Percentiles rank a stretch among this genome's conserved stretches.
These are phyloP conservation scores for Mustela nigripes DNA, from an alignment of 2,113 vertebrate genomes.

Conservation along the genomic window DNA sequence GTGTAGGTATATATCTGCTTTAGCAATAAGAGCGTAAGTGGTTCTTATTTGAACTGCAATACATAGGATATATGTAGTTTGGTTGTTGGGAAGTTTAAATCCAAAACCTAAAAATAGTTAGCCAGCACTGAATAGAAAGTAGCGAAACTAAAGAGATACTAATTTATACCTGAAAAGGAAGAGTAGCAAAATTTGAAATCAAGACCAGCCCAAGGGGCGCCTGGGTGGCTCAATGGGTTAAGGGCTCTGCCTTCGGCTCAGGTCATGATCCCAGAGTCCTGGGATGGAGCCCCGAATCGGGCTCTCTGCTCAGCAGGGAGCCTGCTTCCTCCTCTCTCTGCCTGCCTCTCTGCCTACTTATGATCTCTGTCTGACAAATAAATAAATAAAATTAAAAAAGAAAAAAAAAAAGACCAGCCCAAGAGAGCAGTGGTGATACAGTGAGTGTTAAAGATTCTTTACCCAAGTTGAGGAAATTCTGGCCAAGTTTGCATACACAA, in stretches of 20 bases:
- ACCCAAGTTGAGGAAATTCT: neutral
- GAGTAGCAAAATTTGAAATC: neutral
- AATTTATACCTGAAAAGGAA: conserved; percentile 16
- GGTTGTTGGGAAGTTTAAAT: neutral
- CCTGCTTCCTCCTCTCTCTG: too few species aligned
- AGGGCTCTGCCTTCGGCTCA: too few species aligned
- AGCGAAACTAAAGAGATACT: neutral
- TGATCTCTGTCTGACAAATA: too few species aligned
- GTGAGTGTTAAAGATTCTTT: neutral
- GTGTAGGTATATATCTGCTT: neutral
- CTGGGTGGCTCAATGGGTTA: too few species aligned
- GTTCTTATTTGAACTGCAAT: neutral
- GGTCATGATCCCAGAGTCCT: too few species aligned
- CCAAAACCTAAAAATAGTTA: conserved; percentile 20
- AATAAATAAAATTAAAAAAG: too few species aligned
- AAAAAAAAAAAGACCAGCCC: neutral
- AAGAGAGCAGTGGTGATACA: neutral
- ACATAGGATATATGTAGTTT: neutral
- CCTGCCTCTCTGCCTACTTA: too few species aligned
- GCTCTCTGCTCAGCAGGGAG: too few species aligned
- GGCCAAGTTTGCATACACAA: neutral
- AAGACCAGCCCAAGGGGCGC: neutral
- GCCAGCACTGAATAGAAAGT: neutral
- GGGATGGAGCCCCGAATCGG: too few species aligned
- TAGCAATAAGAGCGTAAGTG: neutral